Percentiles rank a stretch among this genome's conserved stretches.
phyloP scores from a whole-genome alignment of 1,140 invertebrate genomes.

The Leguminivora glycinivorella region DNA sequence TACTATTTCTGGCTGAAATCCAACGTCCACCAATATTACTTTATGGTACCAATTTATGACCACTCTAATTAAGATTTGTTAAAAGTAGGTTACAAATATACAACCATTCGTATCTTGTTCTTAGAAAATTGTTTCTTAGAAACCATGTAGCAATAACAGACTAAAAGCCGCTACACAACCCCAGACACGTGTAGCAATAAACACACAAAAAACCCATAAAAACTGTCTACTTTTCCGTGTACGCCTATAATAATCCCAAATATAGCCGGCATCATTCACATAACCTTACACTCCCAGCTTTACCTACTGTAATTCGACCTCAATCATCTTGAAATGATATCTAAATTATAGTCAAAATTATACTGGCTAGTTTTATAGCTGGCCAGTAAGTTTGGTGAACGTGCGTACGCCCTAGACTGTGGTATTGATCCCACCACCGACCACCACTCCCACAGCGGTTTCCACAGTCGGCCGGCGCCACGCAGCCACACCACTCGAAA shows the following conservation, averaged over 20 bases:
- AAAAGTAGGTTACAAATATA: too few species aligned
- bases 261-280: not conserved
- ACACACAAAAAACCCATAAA: constrained; percentile 8
- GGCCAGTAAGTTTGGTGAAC: constrained; percentile 52
- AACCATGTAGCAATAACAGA: not conserved
- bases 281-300: not conserved
- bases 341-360: not conserved
- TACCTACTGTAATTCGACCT: not conserved
- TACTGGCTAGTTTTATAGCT: constrained; percentile 47
- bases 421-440: constrained; percentile 73
- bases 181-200: not conserved
- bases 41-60: too few species aligned
- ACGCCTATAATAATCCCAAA: not conserved
- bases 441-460: constrained; percentile 63
- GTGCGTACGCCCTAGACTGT: constrained; percentile 71
- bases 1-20: too few species aligned
- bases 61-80: too few species aligned
- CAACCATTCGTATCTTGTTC: not conserved
- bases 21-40: too few species aligned
- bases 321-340: not conserved
- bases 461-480: constrained; percentile 68
- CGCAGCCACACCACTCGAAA: constrained; percentile 56
- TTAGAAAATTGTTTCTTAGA: not conserved
- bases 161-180: not conserved
- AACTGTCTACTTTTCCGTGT: constrained; percentile 1